Percentiles rank a stretch among this genome's conserved stretches.
Conservation (phyloP, 2,113 vertebrate genomes). For the Phoenicopterus ruber region DNA sequence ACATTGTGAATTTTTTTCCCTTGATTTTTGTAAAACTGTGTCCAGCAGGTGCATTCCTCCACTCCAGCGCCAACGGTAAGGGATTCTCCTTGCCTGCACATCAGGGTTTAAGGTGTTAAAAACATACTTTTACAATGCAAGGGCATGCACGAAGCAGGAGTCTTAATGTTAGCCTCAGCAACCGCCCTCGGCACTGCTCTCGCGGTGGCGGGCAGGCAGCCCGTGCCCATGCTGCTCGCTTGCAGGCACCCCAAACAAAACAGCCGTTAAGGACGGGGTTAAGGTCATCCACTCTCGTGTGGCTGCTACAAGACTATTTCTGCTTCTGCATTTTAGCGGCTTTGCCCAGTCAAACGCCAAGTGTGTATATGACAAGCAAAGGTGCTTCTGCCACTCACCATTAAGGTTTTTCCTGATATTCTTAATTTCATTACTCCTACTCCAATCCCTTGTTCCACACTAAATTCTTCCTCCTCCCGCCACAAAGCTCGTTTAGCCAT, state of each 20-base stretch:
- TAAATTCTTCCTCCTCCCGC: conserved; percentile 50
- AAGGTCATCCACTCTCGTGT: neutral
- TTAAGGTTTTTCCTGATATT: neutral
- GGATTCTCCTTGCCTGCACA: neutral
- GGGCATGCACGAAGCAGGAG: neutral
- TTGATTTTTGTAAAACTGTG: neutral
- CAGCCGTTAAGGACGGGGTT: neutral
- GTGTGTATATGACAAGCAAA: neutral
- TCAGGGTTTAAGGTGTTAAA: neutral
- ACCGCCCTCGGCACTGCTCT: neutral
- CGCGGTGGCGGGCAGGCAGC: neutral
- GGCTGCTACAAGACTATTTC: neutral
- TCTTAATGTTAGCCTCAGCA: neutral
- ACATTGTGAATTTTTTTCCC: neutral
- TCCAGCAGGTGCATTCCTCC: neutral
- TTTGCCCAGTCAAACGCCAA: neutral
- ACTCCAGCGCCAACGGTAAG: neutral
- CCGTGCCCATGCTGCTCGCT: neutral
- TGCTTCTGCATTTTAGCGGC: neutral
- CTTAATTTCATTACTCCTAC: conserved; percentile 29
- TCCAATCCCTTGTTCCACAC: conserved; percentile 43
- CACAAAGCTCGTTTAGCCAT: conserved; percentile 33
- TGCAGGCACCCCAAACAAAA: neutral
- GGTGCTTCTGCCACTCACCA: conserved; percentile 56
- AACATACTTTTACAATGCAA: neutral